phyloP scores from a whole-genome alignment of 2,888 invertebrate genomes.

The Melikaiella ostensackeni region DNA sequence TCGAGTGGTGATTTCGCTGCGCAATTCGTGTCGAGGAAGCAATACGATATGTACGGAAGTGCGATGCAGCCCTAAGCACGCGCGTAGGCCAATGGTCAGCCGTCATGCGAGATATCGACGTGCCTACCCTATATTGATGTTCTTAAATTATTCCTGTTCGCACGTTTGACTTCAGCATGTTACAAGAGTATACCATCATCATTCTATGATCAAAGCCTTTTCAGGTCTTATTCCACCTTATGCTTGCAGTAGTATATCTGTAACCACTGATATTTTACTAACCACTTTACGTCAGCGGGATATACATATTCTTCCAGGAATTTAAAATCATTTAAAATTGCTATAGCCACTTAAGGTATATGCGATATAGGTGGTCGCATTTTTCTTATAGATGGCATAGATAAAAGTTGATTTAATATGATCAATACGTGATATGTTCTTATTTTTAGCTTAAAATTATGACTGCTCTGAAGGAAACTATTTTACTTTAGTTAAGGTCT shows the following conservation, averaged over 20 bases:
- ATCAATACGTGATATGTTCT: too few relatives aligned
- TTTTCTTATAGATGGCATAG: neutral
- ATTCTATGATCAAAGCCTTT: slow-evolving; percentile 4
- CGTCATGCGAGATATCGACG: slow-evolving; percentile 59
- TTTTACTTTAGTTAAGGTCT: too few relatives aligned
- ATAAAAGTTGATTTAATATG: too few relatives aligned
- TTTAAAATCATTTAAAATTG: neutral
- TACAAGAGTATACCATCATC: neutral
- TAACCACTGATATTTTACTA: slow-evolving; percentile 24
- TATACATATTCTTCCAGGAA: neutral
- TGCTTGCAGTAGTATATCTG: neutral
- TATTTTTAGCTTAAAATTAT: too few relatives aligned
- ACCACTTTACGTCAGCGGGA: slow-evolving; percentile 12
- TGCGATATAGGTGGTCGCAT: neutral
- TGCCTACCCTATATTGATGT: neutral
- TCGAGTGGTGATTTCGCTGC: slow-evolving; percentile 68
- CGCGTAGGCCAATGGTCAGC: slow-evolving; percentile 59
- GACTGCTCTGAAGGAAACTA: too few relatives aligned
- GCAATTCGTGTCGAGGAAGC: slow-evolving; percentile 68
- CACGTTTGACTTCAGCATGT: neutral
- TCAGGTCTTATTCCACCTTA: neutral
- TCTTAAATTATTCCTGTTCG: neutral
- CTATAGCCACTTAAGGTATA: neutral
- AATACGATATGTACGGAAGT: slow-evolving; percentile 51
- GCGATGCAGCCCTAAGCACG: slow-evolving; percentile 54